Evolutionary conservation across 2,888 invertebrate species (phyloP), one percentile per base, ranked within the genome.

Genomic region (Eustalomyia histrio): DNA sequence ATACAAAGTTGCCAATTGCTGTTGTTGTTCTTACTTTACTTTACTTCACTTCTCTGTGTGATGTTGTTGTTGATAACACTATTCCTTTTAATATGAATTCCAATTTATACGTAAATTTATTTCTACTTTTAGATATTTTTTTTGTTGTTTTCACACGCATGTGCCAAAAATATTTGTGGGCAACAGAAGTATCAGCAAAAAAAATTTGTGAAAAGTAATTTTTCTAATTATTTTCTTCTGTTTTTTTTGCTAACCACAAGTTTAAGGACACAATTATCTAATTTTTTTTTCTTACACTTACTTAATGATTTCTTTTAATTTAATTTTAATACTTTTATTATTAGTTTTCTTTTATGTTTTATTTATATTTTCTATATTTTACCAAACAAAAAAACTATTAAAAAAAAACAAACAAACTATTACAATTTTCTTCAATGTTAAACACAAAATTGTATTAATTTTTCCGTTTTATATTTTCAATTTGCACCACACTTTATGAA

Each of bases 151-250:
- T 39, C 24, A 67, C 61, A 78, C 81, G 81, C 81, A 81, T 81
- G 81, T 81, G 81, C 78, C 78, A 74, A 63, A 78, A 68, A 61
- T 78, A 72, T 29, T 29, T 67, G 67, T 72, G 72, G 72, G 72
- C 74, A 76, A 76, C 57, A 71, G 29, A 18, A 71, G 8, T 12
- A 67, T 18, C 43, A 67, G 60, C 17, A 55, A 58, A 35, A 55
- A 64, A 29, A 71, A 58, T 55, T 9, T 29, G 21, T 58, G 35
- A 24, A 64, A 61, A 53, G 52, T 29, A 64, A 47, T 33, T 71
- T 76, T 67, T 67, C 50, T 76, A 58, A 63, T 21, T 52, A 58
- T 64, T 76, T 80, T 73, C 21, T 55, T 64, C 7, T 33, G 16
- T 16, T 47, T 50, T 69, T 60, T 43, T 65, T 52, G 17, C 57